A percentile compares a stretch with the other conserved stretches of the same genome.
phyloP scores from a whole-genome alignment of 2,797 vertebrate species.

The Gadopsis marmoratus region DNA sequence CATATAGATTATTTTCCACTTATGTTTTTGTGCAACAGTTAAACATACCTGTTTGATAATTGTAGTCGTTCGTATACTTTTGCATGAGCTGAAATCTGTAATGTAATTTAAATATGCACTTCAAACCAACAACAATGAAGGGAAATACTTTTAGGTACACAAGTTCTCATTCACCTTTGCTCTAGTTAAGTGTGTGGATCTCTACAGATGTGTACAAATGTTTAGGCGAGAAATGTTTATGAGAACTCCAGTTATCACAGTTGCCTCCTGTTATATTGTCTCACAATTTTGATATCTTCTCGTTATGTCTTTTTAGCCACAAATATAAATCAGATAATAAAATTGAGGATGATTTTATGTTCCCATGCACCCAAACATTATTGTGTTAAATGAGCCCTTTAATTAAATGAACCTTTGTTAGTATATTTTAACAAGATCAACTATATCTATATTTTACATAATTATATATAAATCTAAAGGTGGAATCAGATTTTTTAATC shows the following conservation, averaged over 20 bases:
- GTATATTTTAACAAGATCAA: not conserved
- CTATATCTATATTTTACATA: not conserved
- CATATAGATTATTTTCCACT: constrained; percentile 29
- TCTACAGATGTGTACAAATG: no score
- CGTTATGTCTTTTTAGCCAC: not conserved
- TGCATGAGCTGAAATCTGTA: not conserved
- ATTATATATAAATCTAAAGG: not conserved
- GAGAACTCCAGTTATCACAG: not conserved
- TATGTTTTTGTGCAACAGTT: constrained; percentile 13
- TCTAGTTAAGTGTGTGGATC: not conserved
- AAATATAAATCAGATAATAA: not conserved
- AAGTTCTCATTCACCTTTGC: not conserved
- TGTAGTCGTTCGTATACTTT: not conserved
- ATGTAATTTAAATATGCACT: not conserved
- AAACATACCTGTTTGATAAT: not conserved
- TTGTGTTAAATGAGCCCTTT: not conserved
- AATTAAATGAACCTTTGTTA: not conserved
- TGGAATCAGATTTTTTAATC: not conserved
- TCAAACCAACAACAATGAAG: not conserved
- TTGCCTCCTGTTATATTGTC: not conserved
- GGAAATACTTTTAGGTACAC: not conserved
- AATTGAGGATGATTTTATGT: not conserved
- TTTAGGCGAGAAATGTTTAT: not conserved
- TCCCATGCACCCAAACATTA: not conserved
- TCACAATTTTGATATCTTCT: not conserved